These are phyloP conservation scores for Cepaea hortensis DNA, from an alignment of 2,888 invertebrate species.

Conservation along the genomic window DNA sequence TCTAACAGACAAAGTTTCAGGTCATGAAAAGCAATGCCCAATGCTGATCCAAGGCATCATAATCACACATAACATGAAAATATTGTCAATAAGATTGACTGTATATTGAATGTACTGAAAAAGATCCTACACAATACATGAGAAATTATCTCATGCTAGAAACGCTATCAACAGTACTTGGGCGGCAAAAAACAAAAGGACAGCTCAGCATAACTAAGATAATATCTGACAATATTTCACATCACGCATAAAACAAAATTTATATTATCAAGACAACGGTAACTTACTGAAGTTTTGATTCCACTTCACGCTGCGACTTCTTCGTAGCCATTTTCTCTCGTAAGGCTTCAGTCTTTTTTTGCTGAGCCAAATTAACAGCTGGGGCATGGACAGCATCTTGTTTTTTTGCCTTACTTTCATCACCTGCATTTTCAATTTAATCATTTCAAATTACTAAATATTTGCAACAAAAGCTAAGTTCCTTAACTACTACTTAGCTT, in stretches of 20 bases:
- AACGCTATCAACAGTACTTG: background rate
- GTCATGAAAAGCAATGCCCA: no score
- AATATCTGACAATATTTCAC: background rate
- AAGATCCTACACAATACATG: no score
- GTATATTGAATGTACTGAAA: no score
- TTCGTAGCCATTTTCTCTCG: conserved; percentile 86
- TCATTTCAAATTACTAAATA: no score
- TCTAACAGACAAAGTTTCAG: no score
- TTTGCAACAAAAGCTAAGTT: no score
- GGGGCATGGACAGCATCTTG: conserved; percentile 77
- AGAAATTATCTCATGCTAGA: no score
- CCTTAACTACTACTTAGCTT: no score
- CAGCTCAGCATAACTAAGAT: background rate
- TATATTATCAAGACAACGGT: background rate
- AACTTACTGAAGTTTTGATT: conserved; percentile 81
- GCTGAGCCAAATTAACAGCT: conserved; percentile 79
- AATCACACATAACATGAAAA: background rate
- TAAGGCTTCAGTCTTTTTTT: conserved; percentile 87
- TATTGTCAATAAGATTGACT: no score
- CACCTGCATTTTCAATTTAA: conserved; percentile 8
- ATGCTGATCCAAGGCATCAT: no score
- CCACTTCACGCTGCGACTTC: conserved; percentile 87
- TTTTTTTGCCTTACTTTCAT: conserved; percentile 43
- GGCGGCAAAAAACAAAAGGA: background rate
- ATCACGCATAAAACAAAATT: background rate